Evolutionary conservation across 2,797 vertebrate species (phyloP).

Genomic region (Malurus splendens): DNA sequence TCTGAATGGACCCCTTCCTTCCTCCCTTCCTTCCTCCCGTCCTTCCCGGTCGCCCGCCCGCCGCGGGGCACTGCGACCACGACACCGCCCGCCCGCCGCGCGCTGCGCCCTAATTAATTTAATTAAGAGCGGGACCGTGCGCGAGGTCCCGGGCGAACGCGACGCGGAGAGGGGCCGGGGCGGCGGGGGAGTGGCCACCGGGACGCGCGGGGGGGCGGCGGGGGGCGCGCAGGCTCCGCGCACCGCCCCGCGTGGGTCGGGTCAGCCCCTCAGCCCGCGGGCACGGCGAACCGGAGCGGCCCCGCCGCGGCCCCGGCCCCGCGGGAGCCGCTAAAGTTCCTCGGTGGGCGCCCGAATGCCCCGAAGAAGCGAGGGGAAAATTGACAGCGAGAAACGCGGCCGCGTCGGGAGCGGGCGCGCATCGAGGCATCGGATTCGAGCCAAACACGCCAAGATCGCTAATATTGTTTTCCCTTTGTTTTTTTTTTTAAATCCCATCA

Average conservation of each 20-base stretch:
- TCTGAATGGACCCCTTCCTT: conserved; percentile 77
- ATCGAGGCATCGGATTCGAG: neutral
- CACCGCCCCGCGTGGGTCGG: neutral
- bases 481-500: neutral
- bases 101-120: conserved; percentile 86
- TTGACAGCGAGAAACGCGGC: neutral
- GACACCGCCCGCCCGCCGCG: neutral
- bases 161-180: conserved; percentile 79
- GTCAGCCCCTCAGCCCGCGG: neutral
- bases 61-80: conserved; percentile 60
- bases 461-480: neutral
- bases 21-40: neutral
- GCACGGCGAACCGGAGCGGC: neutral
- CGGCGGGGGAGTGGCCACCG: conserved; percentile 76
- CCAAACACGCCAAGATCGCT: neutral
- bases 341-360: neutral
- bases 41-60: neutral
- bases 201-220: conserved; percentile 46
- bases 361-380: neutral
- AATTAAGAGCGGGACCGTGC: conserved; percentile 85
- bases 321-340: neutral
- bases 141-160: conserved; percentile 86
- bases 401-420: neutral
- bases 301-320: neutral
- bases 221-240: conserved; percentile 7